phyloP scores from a whole-genome alignment of 2,888 invertebrate species.

The Selenia dentaria region DNA sequence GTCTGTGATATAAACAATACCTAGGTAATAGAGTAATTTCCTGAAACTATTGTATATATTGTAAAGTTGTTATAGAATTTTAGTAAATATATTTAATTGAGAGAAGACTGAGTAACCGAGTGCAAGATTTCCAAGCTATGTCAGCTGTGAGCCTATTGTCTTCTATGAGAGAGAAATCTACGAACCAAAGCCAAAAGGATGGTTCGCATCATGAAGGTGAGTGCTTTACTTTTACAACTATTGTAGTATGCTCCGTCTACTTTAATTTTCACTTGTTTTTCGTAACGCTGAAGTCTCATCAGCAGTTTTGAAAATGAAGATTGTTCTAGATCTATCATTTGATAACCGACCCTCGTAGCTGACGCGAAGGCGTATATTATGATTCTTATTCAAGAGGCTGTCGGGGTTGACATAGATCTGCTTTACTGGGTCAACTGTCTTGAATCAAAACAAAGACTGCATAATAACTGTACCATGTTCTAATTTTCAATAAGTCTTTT shows the following conservation, averaged over 20 bases:
- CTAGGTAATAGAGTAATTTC: slow-evolving; percentile 80
- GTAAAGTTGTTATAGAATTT: slow-evolving; percentile 80
- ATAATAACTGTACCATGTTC: slow-evolving; percentile 27
- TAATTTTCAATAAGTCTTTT: too few species aligned
- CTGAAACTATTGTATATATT: slow-evolving; percentile 82
- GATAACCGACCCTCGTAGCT: background rate
- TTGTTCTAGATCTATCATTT: slow-evolving; percentile 10
- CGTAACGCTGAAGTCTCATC: background rate
- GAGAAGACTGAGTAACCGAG: slow-evolving; percentile 80
- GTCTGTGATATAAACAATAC: slow-evolving; percentile 86
- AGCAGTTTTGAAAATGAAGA: slow-evolving; percentile 5
- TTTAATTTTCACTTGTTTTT: background rate
- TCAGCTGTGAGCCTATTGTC: slow-evolving; percentile 82
- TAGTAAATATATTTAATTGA: slow-evolving; percentile 79
- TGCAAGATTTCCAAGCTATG: slow-evolving; percentile 75
- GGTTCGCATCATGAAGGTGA: slow-evolving; percentile 74
- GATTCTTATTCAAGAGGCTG: slow-evolving; percentile 1
- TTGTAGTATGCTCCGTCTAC: slow-evolving; percentile 1
- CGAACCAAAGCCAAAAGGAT: slow-evolving; percentile 71
- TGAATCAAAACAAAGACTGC: slow-evolving; percentile 26
- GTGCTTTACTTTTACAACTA: slow-evolving; percentile 19
- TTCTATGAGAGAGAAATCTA: slow-evolving; percentile 79
- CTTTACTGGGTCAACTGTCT: slow-evolving; percentile 28
- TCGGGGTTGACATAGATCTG: background rate
- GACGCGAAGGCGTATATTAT: background rate